Evolutionary conservation across 1,140 invertebrate species (phyloP), one percentile per base, ranked within the genome.

Genomic region (Drosophila nannoptera): DNA sequence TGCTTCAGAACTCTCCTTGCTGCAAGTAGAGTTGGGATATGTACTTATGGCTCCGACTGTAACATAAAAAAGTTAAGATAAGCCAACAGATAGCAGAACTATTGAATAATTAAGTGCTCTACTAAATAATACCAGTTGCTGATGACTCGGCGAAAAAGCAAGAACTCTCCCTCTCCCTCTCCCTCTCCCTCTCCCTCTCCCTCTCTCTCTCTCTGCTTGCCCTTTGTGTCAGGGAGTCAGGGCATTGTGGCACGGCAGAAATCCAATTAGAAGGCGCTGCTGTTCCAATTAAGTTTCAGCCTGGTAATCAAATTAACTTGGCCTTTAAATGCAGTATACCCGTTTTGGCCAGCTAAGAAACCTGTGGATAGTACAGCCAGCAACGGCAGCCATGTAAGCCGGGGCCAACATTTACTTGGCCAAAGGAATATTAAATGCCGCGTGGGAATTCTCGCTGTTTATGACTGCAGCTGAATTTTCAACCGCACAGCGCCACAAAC

Each of bases 401-500:
- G 32, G 32, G 35, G 31, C 31, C 67, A 43, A 74, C 84, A 84
- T 83, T 84, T 83, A 84, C 80, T 83, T 84, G 81, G 81, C 31
- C 80, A 84, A 77, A 76, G 86, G 81, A 77, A 86, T 86, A 86
- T 81, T 86, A 86, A 86, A 86, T 86, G 81, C 81, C 81, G 81
- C 81, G 81, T 86, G 81, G 81, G 81, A 86, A 86, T 86, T 86
- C 77, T 86, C 80, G 73, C 80, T 84, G 81, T 84, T 84, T 86
- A 86, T 86, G 81, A 56, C 59, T 82, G 78, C 72, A 75, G 59
- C 48, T 60, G 52, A 83, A 60, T 42, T 54, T 43, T 38, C 58
- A 40, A 12, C 46, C 61, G n/a, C 50, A 45, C 40, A 16, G n/a
- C 12, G 38, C n/a, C 40, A 35, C 50, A 75, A 65, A 73, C 55